phyloP scores from a whole-genome alignment of 2,888 invertebrate species.

The Hirtodrosophila cameraria region DNA sequence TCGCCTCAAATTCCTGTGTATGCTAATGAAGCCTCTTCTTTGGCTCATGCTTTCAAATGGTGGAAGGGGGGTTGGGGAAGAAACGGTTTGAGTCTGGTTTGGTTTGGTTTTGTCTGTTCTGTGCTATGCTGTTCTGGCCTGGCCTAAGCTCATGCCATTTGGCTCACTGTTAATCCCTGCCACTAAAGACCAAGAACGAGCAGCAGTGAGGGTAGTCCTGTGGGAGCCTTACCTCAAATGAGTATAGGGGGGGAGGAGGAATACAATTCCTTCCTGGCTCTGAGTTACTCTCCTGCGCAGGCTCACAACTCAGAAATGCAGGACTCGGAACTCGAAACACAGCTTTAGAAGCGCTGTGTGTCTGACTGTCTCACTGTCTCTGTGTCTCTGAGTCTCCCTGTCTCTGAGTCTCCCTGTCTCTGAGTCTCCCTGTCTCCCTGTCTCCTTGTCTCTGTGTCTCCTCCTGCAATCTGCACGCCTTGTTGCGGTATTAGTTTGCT shows the following conservation, averaged over 20 bases:
- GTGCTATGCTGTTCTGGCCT: slow-evolving; percentile 36
- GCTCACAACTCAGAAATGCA: slow-evolving; percentile 31
- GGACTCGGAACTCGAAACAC: slow-evolving; percentile 21
- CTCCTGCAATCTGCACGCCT: slow-evolving; percentile 74
- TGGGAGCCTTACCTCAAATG: not conserved
- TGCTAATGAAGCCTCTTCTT: slow-evolving; percentile 79
- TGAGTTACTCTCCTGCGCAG: slow-evolving; percentile 40
- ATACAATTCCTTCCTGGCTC: not conserved
- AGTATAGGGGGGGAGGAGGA: not conserved
- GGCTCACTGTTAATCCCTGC: slow-evolving; percentile 76
- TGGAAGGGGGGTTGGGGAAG: slow-evolving; percentile 1
- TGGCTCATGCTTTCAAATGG: slow-evolving; percentile 40
- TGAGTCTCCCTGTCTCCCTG: not conserved
- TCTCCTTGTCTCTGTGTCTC: slow-evolving; percentile 1
- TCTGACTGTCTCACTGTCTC: too few species aligned
- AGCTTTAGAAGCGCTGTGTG: slow-evolving; percentile 20
- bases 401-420: slow-evolving; percentile 1
- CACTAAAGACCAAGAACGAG: slow-evolving; percentile 74
- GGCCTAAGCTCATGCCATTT: slow-evolving; percentile 76
- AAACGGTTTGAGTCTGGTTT: too few species aligned
- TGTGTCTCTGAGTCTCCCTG: too few species aligned
- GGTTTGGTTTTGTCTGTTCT: too few species aligned
- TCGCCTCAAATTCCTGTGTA: slow-evolving; percentile 44
- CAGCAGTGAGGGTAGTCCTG: not conserved
- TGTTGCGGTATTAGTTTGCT: slow-evolving; percentile 82